phyloP scores from a whole-genome alignment of 2,113 vertebrate genomes.

The Tichodroma muraria region DNA sequence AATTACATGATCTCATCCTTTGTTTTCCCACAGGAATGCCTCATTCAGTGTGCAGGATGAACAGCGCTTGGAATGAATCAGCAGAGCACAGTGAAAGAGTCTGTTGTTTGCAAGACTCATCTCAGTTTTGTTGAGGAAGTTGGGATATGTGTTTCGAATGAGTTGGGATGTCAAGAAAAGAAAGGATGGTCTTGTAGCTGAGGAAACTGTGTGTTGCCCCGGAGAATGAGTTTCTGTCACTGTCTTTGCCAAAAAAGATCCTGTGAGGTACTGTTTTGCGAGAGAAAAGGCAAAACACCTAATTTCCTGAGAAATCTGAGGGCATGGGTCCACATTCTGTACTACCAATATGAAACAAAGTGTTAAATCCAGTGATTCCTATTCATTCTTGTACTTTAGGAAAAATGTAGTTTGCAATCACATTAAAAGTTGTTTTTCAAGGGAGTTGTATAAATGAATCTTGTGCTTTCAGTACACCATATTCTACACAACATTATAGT shows the following conservation, averaged over 20 bases:
- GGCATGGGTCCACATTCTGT: not conserved
- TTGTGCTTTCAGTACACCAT: not conserved
- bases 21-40: slow-evolving; percentile 33
- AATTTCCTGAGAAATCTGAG: not conserved
- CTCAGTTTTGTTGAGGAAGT: slow-evolving; percentile 21
- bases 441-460: not conserved
- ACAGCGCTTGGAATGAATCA: slow-evolving; percentile 30
- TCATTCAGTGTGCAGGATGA: slow-evolving; percentile 24
- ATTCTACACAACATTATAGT: not conserved
- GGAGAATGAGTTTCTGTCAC: not conserved
- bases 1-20: slow-evolving; percentile 49
- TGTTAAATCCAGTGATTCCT: not conserved
- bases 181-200: slow-evolving; percentile 27
- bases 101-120: slow-evolving; percentile 46
- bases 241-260: not conserved
- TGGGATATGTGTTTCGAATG: not conserved
- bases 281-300: not conserved
- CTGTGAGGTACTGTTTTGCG: not conserved
- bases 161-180: slow-evolving; percentile 28
- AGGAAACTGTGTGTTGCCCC: not conserved
- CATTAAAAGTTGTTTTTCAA: not conserved
- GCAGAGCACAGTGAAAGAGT: slow-evolving; percentile 23
- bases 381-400: not conserved
- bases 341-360: not conserved
- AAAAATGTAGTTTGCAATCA: not conserved